Evolutionary conservation across 2,797 vertebrate species (phyloP), one percentile per base, ranked within the genome.

Genomic region (Lepilemur septentrionalis): DNA sequence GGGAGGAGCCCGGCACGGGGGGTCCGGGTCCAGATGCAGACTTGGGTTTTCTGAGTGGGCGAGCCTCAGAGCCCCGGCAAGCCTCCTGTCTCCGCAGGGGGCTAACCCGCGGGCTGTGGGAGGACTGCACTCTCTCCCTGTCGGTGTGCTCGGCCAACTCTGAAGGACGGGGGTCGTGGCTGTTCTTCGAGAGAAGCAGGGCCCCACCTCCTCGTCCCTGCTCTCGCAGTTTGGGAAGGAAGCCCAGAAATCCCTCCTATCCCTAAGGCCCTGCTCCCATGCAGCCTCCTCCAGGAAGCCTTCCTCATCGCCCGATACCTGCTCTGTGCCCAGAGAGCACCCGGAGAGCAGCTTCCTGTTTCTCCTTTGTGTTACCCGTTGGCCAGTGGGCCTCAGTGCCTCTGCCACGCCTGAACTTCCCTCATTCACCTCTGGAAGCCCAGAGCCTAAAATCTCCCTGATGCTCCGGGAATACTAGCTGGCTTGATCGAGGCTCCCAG

Each of bases 1-100:
- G 0, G 7, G 41, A 48, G 69, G n/a, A 25, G 12, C 5, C 35
- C 0, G 0, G 35, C 41, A 43, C 0, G 0, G 0, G 1, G 28
- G 61, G 28, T 30, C 38, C 4, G 55, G 38, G 7, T 38, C 12
- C 30, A 25, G 3, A 50, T 7, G 28, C 22, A 4, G 20, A n/a
- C 28, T 4, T 32, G 20, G 10, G 7, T 12, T 23, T 73, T 69
- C 55, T 50, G n/a, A 48, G 3, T 11, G 13, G 61, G 17, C 7
- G 15, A 87, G 80, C 63, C 72, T 48, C 52, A 0, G 13, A 23
- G 41, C 72, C 28, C 28, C n/a, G 59, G 61, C 8, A 15, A 87
- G 80, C 72, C 70, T 48, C 2, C 1, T 0, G 1, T 25, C 65
- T 89, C 65, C 84, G 50, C 10, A 41, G 55, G 30, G 22, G 41